phyloP scores from a whole-genome alignment of 2,113 vertebrate species.

The Entosphenus tridentatus region DNA sequence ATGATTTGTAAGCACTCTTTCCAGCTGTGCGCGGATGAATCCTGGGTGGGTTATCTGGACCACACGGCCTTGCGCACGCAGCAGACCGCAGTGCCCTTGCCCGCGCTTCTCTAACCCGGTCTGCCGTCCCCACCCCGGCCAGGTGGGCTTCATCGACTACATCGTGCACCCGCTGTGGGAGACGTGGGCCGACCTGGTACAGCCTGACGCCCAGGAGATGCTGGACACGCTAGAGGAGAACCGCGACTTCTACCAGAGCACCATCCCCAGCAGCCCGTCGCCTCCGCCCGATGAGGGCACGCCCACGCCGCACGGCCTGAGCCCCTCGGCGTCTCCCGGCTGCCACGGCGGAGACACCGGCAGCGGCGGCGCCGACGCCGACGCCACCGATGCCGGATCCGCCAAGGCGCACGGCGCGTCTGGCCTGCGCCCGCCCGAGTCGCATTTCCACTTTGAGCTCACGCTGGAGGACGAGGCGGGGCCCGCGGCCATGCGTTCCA shows the following conservation, averaged over 20 bases:
- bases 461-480: conserved; percentile 86
- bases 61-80: too few relatives aligned
- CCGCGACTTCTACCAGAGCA: conserved; percentile 98
- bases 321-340: neutral
- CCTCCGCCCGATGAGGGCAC: conserved; percentile 60
- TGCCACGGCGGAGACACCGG: too few relatives aligned
- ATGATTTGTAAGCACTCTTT: too few relatives aligned
- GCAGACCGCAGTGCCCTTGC: too few relatives aligned
- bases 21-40: too few relatives aligned
- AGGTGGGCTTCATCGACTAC: conserved; percentile 99
- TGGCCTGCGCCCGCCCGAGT: neutral
- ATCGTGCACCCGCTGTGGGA: conserved; percentile 97
- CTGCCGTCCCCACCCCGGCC: conserved; percentile 10
- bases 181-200: conserved; percentile 92
- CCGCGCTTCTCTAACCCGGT: too few relatives aligned
- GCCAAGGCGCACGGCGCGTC: too few relatives aligned
- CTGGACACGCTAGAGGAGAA: conserved; percentile 94
- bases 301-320: conserved; percentile 38
- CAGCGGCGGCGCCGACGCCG: conserved; percentile 16
- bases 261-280: conserved; percentile 93
- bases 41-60: too few relatives aligned
- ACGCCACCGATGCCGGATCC: conserved; percentile 22
- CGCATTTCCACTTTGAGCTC: conserved; percentile 77
- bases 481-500: conserved; percentile 22
- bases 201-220: conserved; percentile 90